phyloP scores from a whole-genome alignment of 2,888 invertebrate species.

The Philereme vetulata region DNA sequence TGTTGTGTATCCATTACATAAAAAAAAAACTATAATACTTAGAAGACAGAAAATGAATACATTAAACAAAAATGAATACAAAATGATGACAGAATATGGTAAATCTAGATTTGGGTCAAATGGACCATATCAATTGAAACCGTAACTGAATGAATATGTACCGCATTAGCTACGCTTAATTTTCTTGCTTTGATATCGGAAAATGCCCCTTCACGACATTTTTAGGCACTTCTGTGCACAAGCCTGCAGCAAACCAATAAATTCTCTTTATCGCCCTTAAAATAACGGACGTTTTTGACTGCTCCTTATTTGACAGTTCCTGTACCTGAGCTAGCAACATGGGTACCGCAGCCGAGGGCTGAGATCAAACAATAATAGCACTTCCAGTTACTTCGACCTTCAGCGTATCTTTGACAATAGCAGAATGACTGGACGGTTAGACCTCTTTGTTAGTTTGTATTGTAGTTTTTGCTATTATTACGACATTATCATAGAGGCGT shows the following conservation, averaged over 20 bases:
- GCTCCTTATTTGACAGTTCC: background rate
- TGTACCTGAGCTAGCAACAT: background rate
- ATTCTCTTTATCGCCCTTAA: background rate
- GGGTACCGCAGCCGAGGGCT: slow-evolving; percentile 1
- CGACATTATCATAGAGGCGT: slow-evolving; percentile 26
- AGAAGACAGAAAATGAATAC: too few species aligned
- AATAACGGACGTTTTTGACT: slow-evolving; percentile 3
- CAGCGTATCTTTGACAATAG: slow-evolving; percentile 33
- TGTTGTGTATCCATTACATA: too few species aligned
- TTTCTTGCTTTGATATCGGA: background rate
- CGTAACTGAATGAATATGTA: slow-evolving; percentile 12
- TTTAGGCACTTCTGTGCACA: background rate
- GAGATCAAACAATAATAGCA: slow-evolving; percentile 22
- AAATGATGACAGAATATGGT: too few species aligned
- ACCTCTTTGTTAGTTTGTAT: slow-evolving; percentile 32
- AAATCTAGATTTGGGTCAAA: slow-evolving; percentile 8
- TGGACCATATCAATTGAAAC: slow-evolving; percentile 15
- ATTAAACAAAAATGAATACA: too few species aligned
- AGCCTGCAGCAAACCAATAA: background rate
- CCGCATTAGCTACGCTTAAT: slow-evolving; percentile 8
- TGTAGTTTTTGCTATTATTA: slow-evolving; percentile 35
- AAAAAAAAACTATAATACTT: too few species aligned
- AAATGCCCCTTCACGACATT: background rate
- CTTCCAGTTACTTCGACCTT: slow-evolving; percentile 34
- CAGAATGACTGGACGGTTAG: slow-evolving; percentile 32